These are phyloP conservation scores for Anguilla pacifica DNA, from an alignment of 2,797 vertebrate species.

Conservation along the genomic window DNA sequence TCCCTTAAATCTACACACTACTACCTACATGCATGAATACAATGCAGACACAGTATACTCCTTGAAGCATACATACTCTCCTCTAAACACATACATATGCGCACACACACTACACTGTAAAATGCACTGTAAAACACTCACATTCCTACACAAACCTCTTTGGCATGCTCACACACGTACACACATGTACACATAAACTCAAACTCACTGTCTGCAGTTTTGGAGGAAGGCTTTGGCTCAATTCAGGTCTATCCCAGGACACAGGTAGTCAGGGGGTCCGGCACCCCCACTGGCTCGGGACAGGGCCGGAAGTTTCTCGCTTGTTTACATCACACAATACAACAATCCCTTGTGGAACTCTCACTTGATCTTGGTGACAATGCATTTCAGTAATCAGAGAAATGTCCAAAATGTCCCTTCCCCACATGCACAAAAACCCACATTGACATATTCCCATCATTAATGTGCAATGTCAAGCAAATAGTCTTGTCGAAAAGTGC, in stretches of 20 bases:
- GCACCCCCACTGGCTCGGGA: not conserved
- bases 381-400: not conserved
- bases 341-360: not conserved
- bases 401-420: not conserved
- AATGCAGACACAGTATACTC: not conserved
- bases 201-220: not conserved
- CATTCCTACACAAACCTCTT: not conserved
- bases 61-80: not conserved
- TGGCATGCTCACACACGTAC: not conserved
- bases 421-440: not conserved
- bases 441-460: not conserved
- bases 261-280: not conserved
- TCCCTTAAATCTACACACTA: not conserved
- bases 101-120: not conserved
- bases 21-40: not conserved
- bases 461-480: not conserved
- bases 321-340: not conserved
- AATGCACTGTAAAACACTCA: not conserved
- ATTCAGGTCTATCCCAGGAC: not conserved
- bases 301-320: not conserved
- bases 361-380: not conserved
- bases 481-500: not conserved
- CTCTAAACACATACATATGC: not conserved
- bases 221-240: not conserved
- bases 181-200: conserved; percentile 25